Evolutionary conservation across 2,888 invertebrate species (phyloP), one percentile per base, ranked within the genome.

Genomic region (Heliconius ethilla): DNA sequence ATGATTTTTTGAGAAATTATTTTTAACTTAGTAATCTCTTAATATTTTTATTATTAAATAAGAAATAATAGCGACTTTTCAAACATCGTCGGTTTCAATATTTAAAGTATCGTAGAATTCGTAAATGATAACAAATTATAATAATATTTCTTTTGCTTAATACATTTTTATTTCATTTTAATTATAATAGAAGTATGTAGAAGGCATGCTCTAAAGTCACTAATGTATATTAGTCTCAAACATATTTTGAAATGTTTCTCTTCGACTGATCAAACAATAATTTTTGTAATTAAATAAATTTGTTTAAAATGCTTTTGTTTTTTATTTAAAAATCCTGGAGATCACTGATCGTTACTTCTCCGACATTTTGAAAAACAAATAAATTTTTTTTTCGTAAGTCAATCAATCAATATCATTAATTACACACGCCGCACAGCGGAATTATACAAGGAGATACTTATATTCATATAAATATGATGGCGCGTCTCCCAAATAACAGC

Each of bases 211-310:
- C 4, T 67, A 11, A 5, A 33, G 22, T 37, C 9, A 66, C 33
- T 29, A 65, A 6, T 10, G 3, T 66, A 29, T 66, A 33, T 29
- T 22, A 37, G 29, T 33, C 37, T 67, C 37, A 25, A 40, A n/a
- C 6, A 7, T 33, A 33, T 59, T 55, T 70, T 15, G 13, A 51
- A 22, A 33, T 55, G 22, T 9, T 67, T 67, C 67, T 55, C 55
- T 55, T 70, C 70, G 72, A 72, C 59, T 72, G 72, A 72, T 33
- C 59, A 33, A 72, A 59, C 33, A 37, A 69, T 69, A 69, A 40
- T 25, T 59, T 72, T 59, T 59, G 15, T 59, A 72, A 37, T 59
- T 25, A 13, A 72, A 33, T 72, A 59, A 72, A 72, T 72, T 10
- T 72, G 55, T 72, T 59, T 37, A 59, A 33, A 59, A 37, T 72